Conservation (phyloP, 2,113 vertebrate genomes). For the Bujurquina vittata region DNA sequence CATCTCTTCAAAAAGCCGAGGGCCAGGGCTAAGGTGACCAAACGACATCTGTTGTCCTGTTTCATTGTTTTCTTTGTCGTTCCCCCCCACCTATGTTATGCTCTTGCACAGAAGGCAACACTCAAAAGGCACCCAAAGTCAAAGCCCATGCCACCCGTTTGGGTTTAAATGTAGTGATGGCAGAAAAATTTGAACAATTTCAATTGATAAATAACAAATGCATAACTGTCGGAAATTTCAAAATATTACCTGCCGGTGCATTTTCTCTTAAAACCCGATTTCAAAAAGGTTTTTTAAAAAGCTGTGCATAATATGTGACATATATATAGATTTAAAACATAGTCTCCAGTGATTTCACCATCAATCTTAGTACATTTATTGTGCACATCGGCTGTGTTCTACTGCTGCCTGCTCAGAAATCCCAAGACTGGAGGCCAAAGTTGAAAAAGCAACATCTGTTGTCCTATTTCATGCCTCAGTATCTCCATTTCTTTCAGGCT, state of each 20-base stretch:
- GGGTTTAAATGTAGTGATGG: background rate
- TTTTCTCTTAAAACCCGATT: background rate
- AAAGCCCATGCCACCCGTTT: background rate
- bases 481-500: conserved; percentile 21
- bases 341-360: background rate
- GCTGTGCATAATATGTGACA: background rate
- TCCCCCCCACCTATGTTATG: background rate
- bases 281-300: background rate
- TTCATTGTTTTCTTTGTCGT: conserved; percentile 6
- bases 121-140: conserved; percentile 22
- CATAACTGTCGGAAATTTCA: background rate
- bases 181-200: background rate
- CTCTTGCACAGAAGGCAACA: background rate
- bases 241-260: background rate
- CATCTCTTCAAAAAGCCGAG: conserved; percentile 28
- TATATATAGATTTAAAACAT: background rate
- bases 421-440: conserved; percentile 12
- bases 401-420: background rate
- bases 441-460: conserved; percentile 40
- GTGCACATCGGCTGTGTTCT: background rate
- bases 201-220: background rate
- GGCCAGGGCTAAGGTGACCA: conserved; percentile 35
- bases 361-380: background rate
- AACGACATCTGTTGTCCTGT: conserved; percentile 55
- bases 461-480: conserved; percentile 31